These are phyloP conservation scores for Asobara japonica DNA, from an alignment of 1,140 invertebrate genomes.

Conservation along the genomic window DNA sequence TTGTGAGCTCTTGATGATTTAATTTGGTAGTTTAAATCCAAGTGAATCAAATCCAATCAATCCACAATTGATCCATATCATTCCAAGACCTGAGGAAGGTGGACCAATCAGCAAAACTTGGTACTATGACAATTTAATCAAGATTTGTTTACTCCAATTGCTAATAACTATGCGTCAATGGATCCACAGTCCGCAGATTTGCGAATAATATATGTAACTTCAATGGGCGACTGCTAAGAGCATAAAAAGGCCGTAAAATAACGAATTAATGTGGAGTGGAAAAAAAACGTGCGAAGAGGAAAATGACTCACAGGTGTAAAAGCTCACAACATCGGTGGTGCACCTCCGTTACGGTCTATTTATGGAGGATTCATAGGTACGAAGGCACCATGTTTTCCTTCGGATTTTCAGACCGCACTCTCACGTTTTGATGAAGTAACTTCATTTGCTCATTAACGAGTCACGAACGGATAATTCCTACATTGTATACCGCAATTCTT, in stretches of 20 bases:
- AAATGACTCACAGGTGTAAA: not conserved
- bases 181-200: too few species aligned
- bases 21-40: not conserved
- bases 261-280: not conserved
- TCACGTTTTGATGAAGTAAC: conserved; percentile 3
- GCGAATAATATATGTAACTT: too few species aligned
- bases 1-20: not conserved
- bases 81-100: too few species aligned
- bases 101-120: too few species aligned
- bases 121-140: too few species aligned
- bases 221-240: not conserved
- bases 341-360: conserved; percentile 1
- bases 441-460: not conserved
- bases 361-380: not conserved
- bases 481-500: not conserved
- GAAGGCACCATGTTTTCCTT: not conserved
- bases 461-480: not conserved
- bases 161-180: too few species aligned
- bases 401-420: not conserved
- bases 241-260: not conserved
- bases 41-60: not conserved
- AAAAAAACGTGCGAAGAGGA: not conserved
- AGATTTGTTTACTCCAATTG: too few species aligned
- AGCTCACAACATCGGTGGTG: not conserved
- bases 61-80: not conserved